A percentile compares a stretch with the other conserved stretches of the same genome.
Conservation (phyloP, 2,113 vertebrate genomes). For the Aphelocoma coerulescens region DNA sequence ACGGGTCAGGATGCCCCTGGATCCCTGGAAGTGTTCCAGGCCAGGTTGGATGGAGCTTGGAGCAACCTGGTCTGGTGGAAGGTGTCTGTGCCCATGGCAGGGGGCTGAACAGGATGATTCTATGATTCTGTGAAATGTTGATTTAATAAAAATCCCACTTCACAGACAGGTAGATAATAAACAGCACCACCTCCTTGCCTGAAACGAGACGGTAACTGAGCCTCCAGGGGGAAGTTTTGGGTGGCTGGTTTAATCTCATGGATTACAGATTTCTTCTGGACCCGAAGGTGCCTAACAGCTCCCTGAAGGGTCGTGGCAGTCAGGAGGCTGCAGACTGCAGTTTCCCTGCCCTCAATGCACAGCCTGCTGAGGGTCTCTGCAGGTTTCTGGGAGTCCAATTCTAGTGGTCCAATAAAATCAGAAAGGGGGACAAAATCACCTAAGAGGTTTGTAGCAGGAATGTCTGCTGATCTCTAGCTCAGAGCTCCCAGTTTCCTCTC, state of each 20-base stretch:
- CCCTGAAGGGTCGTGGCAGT: rapidly evolving
- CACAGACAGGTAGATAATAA: not conserved
- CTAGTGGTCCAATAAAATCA: not conserved
- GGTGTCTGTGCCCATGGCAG: not conserved
- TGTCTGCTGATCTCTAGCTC: not conserved
- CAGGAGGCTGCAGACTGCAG: not conserved
- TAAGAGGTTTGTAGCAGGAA: not conserved
- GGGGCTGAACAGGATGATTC: too few relatives aligned
- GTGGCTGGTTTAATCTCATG: not conserved
- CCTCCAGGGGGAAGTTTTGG: not conserved
- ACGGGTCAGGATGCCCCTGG: not conserved
- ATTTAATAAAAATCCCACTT: not conserved
- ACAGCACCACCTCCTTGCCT: not conserved
- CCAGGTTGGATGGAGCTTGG: not conserved
- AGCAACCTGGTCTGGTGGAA: not conserved
- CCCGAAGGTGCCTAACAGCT: not conserved
- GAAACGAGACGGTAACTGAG: rapidly evolving
- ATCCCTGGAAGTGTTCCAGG: not conserved
- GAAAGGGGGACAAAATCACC: not conserved
- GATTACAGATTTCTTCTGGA: not conserved
- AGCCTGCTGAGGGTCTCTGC: not conserved
- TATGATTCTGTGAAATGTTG: not conserved
- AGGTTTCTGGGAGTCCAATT: not conserved
- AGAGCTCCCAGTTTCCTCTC: not conserved
- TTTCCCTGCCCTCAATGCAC: not conserved